phyloP scores from a whole-genome alignment of 2,113 vertebrate species.

The Nothocercus julius region DNA sequence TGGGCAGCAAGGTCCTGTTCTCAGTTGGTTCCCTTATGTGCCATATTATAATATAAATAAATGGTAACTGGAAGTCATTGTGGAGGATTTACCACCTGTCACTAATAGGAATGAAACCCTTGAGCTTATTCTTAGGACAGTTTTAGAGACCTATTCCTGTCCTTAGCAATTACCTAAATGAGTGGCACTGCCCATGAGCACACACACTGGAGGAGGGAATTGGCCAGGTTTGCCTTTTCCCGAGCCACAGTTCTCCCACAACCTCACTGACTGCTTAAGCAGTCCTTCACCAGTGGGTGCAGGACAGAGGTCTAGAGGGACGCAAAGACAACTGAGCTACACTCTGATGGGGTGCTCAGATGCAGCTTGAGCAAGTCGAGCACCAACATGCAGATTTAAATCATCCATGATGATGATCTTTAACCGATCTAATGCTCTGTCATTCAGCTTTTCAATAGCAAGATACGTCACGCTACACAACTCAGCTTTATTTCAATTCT shows the following conservation, averaged over 20 bases:
- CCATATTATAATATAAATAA: neutral
- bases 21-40: neutral
- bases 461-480: neutral
- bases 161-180: neutral
- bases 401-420: neutral
- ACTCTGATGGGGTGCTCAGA: neutral
- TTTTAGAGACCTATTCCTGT: neutral
- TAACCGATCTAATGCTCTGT: neutral
- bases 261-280: neutral
- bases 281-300: neutral
- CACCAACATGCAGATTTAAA: neutral
- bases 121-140: neutral
- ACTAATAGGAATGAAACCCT: neutral
- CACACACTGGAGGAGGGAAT: neutral
- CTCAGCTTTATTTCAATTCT: neutral
- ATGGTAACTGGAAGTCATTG: neutral
- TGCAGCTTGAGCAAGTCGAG: neutral
- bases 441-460: neutral
- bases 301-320: neutral
- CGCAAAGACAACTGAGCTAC: neutral
- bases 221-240: neutral
- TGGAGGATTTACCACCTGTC: neutral
- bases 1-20: neutral
- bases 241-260: neutral
- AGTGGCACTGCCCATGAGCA: neutral